Base-by-base conservation (phyloP, 2,888 invertebrate genomes). In the Perizoma flavofasciatum region DNA sequence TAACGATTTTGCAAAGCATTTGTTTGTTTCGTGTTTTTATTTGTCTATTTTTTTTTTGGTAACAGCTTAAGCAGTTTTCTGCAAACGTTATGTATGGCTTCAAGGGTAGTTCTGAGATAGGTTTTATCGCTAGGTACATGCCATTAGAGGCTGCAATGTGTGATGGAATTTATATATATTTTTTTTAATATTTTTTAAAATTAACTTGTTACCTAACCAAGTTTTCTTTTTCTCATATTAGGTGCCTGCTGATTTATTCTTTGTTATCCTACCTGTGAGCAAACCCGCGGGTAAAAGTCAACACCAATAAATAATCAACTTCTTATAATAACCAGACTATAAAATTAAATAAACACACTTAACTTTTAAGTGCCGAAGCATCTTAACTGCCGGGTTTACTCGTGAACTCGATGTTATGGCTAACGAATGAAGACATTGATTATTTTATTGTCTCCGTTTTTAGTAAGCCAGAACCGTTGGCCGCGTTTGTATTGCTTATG, bases 341-440 rank as follows among this genome's bases (percentile, higher is more conserved):
- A 62, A 58, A 53, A 46, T 45, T 47, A 54, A 54, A 57, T 47
- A 61, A 61, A 57, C 57, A 62, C 48, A 61, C 50, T 61, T 54
- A 61, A 48, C 41, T 43, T 35, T 61, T 55, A 58, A 57, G 44
- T 47, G 57, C 61, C 49, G 57, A 51, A 55, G 54, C 50, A 44
- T 54, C 52, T 35, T 52, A 22, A 32, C 39, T 6, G 10, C 35
- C 35, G 5, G 35, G 5, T 57, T 56, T 57, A 57, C n/a, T 51
- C 46, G 40, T 43, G 51, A 51, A 54, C 46, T 41, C 46, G 41
- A 51, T 41, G 8, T 48, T 1, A 2, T 39, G 7, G 40, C 8
- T 55, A 44, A 52, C 43, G 57, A 52, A 58, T 48, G 43, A 58
- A 58, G 57, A 58, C 52, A 43, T 57, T 40, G 56, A 50, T 57